These are phyloP conservation scores for Brachystomella parvula DNA, from an alignment of 1,140 invertebrate species.

Conservation along the genomic window DNA sequence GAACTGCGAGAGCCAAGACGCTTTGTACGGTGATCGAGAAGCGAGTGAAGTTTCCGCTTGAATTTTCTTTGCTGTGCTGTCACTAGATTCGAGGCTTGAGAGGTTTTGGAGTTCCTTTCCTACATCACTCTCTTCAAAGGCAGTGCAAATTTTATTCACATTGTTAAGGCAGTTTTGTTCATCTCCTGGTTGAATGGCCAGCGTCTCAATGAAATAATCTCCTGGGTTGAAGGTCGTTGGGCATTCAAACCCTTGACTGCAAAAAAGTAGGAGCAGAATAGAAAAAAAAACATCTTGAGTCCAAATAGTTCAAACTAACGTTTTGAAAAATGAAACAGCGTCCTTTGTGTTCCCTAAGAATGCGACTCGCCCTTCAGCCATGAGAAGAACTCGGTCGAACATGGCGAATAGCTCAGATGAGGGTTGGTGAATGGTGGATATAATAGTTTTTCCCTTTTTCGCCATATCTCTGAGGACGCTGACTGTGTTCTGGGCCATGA, in stretches of 20 bases:
- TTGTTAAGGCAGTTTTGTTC: constrained; percentile 40
- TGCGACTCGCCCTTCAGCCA: constrained; percentile 86
- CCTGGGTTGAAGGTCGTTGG: constrained; percentile 17
- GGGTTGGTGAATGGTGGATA: constrained; percentile 41
- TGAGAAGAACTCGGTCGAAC: constrained; percentile 80
- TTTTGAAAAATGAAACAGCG: constrained; percentile 73
- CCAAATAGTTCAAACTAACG: constrained; percentile 64
- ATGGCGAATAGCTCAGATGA: constrained; percentile 77
- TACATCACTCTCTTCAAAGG: constrained; percentile 29
- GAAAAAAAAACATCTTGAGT: background rate
- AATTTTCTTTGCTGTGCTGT: constrained; percentile 8
- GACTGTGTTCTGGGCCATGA: constrained; percentile 81
- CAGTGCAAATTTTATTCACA: constrained; percentile 41
- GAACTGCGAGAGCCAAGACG: constrained; percentile 79
- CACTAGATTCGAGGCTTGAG: constrained; percentile 24
- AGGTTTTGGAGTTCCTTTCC: background rate
- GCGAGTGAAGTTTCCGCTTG: background rate
- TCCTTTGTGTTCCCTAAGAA: constrained; percentile 74
- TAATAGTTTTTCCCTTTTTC: constrained; percentile 45
- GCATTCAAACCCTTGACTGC: background rate
- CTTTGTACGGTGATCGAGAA: constrained; percentile 61
- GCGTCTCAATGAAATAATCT: constrained; percentile 39
- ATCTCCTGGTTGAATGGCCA: constrained; percentile 49
- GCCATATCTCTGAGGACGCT: constrained; percentile 68
- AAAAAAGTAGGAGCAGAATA: background rate